Evolutionary conservation across 2,113 vertebrate species (phyloP).

Genomic region (Ariopsis seemanni): DNA sequence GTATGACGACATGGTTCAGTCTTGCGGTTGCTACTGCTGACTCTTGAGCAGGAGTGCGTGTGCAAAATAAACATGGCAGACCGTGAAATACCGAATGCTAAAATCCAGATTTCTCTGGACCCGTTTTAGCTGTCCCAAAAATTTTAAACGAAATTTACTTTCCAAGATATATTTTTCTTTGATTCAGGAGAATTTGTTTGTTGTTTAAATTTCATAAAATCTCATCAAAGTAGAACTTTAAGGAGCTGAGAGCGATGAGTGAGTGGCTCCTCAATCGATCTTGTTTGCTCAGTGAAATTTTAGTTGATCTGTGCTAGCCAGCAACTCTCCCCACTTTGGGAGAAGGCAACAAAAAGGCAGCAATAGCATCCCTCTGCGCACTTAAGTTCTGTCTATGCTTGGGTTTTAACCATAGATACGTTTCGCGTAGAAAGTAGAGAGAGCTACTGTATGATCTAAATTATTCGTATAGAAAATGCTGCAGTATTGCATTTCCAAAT

Average conservation of each 20-base stretch:
- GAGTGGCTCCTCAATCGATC: background rate
- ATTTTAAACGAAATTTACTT: too few relatives aligned
- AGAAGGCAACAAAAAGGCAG: background rate
- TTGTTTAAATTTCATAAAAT: too few relatives aligned
- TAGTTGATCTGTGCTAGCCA: background rate
- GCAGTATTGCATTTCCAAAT: background rate
- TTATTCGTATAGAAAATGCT: background rate
- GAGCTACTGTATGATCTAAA: background rate
- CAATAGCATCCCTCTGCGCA: background rate
- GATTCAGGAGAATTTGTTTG: too few relatives aligned
- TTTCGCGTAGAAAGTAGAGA: background rate
- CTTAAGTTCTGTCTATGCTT: background rate
- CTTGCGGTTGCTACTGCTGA: too few relatives aligned
- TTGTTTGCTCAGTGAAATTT: background rate
- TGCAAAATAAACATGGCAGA: too few relatives aligned
- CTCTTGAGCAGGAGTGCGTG: too few relatives aligned
- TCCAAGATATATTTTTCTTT: too few relatives aligned
- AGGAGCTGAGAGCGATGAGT: background rate
- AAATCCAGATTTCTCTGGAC: too few relatives aligned
- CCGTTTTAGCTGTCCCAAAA: too few relatives aligned
- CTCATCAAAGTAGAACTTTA: background rate
- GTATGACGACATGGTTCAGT: too few relatives aligned
- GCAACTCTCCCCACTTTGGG: background rate
- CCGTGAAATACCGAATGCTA: too few relatives aligned
- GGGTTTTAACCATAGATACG: background rate